Percentiles rank a stretch among this genome's conserved stretches.
Conservation (phyloP, 2,888 invertebrate species). For the Papilio demoleus region DNA sequence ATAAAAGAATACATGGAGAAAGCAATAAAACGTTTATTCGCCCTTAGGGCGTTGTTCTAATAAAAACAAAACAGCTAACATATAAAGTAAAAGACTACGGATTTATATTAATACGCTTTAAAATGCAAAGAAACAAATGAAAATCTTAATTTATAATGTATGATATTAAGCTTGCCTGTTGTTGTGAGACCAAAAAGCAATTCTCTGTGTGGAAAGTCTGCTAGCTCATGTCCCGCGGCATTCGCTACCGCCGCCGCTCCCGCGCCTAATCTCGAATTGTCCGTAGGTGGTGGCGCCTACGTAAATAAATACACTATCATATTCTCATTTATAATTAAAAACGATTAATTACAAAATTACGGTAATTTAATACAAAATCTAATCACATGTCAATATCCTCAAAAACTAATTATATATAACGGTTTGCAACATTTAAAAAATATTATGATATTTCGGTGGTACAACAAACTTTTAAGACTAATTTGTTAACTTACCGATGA, state of each 20-base stretch:
- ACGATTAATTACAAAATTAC: neutral
- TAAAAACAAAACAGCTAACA: no score
- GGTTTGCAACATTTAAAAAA: neutral
- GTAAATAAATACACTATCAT: slow-evolving; percentile 30
- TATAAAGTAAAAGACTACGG: no score
- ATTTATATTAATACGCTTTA: no score
- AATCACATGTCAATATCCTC: neutral
- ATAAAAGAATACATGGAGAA: no score
- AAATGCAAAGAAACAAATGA: neutral
- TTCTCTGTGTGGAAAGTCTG: slow-evolving; percentile 92
- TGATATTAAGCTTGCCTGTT: slow-evolving; percentile 72
- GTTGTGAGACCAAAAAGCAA: slow-evolving; percentile 93
- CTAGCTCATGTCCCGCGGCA: slow-evolving; percentile 91
- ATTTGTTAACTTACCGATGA: slow-evolving; percentile 74
- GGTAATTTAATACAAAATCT: neutral
- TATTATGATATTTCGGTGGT: neutral
- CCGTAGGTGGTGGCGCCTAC: slow-evolving; percentile 83
- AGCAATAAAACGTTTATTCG: neutral
- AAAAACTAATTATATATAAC: no score
- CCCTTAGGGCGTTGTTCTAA: neutral
- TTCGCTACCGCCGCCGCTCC: slow-evolving; percentile 86
- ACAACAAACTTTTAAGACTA: neutral
- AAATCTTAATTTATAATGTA: neutral
- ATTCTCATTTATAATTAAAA: no score
- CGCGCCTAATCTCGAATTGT: slow-evolving; percentile 75